Conservation (phyloP, 2,113 vertebrate genomes). For the Sula dactylatra region DNA sequence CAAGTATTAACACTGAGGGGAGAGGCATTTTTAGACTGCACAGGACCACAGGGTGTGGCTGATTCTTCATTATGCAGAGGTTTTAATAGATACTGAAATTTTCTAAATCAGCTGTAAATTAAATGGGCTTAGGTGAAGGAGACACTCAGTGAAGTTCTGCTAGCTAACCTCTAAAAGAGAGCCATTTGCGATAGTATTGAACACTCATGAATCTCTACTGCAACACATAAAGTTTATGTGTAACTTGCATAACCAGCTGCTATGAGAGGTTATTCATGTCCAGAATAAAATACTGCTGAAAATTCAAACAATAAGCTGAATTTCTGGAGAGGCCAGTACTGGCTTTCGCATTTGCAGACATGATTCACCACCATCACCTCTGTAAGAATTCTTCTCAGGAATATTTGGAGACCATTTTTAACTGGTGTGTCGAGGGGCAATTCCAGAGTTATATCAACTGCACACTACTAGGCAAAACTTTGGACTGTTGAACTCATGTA, state of each 20-base stretch:
- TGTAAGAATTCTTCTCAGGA: neutral
- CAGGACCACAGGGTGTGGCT: neutral
- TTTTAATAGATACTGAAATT: neutral
- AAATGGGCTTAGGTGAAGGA: neutral
- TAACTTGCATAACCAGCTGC: neutral
- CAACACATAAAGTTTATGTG: neutral
- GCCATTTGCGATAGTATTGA: neutral
- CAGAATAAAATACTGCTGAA: neutral
- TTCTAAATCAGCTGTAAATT: neutral
- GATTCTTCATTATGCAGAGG: neutral
- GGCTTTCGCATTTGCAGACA: neutral
- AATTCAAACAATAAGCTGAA: neutral
- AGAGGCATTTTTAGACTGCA: neutral
- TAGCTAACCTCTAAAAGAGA: neutral
- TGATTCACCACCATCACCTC: neutral
- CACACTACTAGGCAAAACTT: neutral
- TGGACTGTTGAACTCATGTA: neutral
- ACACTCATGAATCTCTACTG: neutral
- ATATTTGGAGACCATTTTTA: neutral
- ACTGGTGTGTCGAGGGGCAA: neutral
- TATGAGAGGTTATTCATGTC: neutral
- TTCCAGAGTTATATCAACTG: neutral
- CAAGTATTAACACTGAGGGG: neutral
- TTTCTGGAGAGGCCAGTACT: neutral
- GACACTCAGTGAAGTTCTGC: neutral